A percentile compares a stretch with the other conserved stretches of the same genome.
Conservation (phyloP, 2,888 invertebrate genomes). For the Tiphia femorata region DNA sequence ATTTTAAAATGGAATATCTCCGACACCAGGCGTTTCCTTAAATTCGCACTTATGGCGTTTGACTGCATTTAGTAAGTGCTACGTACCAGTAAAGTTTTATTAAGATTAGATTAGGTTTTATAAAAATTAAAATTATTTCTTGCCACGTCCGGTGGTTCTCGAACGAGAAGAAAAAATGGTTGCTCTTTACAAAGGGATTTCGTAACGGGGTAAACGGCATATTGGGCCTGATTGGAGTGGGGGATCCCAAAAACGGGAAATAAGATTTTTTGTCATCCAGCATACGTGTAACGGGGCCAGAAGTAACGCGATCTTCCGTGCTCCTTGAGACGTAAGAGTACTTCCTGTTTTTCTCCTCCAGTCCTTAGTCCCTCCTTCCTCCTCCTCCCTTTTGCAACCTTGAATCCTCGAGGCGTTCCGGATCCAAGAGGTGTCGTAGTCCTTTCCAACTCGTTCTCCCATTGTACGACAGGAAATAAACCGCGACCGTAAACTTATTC, state of each 20-base stretch:
- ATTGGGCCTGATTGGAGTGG: not conserved
- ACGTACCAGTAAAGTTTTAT: too few species aligned
- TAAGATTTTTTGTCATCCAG: not conserved
- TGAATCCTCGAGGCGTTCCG: too few species aligned
- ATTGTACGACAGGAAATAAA: constrained; percentile 5
- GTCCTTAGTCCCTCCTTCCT: constrained; percentile 10
- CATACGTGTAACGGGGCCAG: constrained; percentile 4
- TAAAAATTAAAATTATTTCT: too few species aligned
- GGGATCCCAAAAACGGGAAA: not conserved
- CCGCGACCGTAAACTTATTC: not conserved
- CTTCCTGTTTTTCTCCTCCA: constrained; percentile 29
- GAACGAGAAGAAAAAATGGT: too few species aligned
- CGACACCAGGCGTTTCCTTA: too few species aligned
- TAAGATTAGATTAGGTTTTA: too few species aligned
- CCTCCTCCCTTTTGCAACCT: constrained; percentile 6
- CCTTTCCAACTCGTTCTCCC: constrained; percentile 5
- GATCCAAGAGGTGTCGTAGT: not conserved
- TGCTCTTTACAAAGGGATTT: too few species aligned
- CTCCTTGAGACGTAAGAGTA: constrained; percentile 27
- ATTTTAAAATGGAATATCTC: too few species aligned
- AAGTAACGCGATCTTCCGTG: constrained; percentile 13
- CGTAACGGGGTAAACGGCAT: too few species aligned
- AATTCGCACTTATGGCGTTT: too few species aligned
- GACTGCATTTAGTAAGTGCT: too few species aligned
- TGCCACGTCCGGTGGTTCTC: too few species aligned